phyloP scores from a whole-genome alignment of 2,797 vertebrate species.

The Cirrhinus mrigala region DNA sequence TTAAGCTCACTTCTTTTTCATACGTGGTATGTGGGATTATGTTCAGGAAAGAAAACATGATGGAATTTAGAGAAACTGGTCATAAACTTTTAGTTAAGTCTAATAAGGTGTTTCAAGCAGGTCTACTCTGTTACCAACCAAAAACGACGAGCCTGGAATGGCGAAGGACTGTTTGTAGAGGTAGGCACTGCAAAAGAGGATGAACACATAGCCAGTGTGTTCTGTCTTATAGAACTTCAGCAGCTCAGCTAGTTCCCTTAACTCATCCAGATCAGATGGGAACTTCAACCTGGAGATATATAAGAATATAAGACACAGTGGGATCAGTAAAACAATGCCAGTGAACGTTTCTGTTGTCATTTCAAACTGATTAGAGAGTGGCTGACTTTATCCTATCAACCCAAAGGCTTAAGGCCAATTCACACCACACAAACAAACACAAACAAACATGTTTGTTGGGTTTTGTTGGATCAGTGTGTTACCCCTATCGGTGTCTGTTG shows the following conservation, averaged over 20 bases:
- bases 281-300: constrained; percentile 82
- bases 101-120: not conserved
- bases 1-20: not conserved
- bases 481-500: too few species aligned
- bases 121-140: constrained; percentile 79
- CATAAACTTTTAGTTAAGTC: not conserved
- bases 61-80: not conserved
- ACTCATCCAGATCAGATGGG: constrained; percentile 90
- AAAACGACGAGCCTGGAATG: constrained; percentile 93
- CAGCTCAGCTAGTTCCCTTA: constrained; percentile 85
- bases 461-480: too few species aligned
- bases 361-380: not conserved
- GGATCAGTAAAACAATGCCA: not conserved
- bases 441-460: not conserved
- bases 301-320: not conserved
- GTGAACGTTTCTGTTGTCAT: not conserved
- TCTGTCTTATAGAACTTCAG: constrained; percentile 88
- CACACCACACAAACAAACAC: too few species aligned
- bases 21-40: not conserved
- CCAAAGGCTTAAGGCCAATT: not conserved
- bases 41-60: not conserved
- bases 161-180: constrained; percentile 97
- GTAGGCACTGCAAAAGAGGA: constrained; percentile 94
- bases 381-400: not conserved
- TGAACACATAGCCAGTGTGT: constrained; percentile 85